Percentiles rank a stretch among this genome's conserved stretches.
These are phyloP conservation scores for Anthonomus grandis DNA, from an alignment of 1,140 invertebrate genomes.

Conservation along the genomic window DNA sequence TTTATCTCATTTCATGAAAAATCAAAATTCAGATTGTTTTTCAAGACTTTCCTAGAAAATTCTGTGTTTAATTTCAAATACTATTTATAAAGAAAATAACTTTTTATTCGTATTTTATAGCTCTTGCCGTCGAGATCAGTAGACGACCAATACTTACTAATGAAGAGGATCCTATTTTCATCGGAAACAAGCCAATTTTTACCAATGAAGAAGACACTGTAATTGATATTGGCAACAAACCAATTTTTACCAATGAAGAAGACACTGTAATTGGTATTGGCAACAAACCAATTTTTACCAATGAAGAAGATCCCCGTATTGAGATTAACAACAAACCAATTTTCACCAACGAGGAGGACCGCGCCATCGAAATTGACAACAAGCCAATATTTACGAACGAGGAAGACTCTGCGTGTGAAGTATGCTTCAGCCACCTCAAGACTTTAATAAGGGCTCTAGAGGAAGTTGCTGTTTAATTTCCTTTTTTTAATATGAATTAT, in stretches of 20 bases:
- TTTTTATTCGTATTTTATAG: too few species aligned
- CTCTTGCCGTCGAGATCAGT: conserved; percentile 1
- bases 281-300: conserved; percentile 6
- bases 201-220: not conserved
- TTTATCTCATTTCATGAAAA: too few species aligned
- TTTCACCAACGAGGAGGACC: conserved; percentile 5
- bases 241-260: conserved; percentile 5
- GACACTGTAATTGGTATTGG: not conserved
- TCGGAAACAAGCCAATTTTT: conserved; percentile 1
- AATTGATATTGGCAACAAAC: not conserved
- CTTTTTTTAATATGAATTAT: not conserved
- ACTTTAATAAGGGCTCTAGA: conserved; percentile 1
- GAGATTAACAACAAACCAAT: not conserved
- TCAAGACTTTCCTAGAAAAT: too few species aligned
- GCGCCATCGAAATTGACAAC: not conserved
- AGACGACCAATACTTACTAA: conserved; percentile 8
- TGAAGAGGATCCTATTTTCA: not conserved
- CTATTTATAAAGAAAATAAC: too few species aligned
- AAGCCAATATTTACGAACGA: not conserved
- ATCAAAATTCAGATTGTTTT: too few species aligned
- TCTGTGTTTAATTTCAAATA: too few species aligned
- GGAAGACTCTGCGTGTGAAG: not conserved
- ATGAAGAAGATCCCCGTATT: conserved; percentile 2
- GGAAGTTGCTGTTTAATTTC: not conserved
- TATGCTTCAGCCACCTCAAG: conserved; percentile 3